Conservation (phyloP, 2,797 vertebrate species). For the Sebastes matsubarae region DNA sequence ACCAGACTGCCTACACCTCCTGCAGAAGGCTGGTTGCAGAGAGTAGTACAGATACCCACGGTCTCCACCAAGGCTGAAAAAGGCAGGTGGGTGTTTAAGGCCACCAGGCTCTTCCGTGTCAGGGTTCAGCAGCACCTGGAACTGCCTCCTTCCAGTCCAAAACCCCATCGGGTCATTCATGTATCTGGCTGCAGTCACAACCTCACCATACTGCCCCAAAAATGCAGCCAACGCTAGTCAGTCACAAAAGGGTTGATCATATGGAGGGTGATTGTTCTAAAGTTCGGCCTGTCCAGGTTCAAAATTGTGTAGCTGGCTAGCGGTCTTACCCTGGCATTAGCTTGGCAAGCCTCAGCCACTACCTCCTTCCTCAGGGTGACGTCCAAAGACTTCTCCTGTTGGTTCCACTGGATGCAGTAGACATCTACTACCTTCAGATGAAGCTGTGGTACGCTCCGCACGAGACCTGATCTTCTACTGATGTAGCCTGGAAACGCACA, state of each 20-base stretch:
- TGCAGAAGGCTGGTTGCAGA: background rate
- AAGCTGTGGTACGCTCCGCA: background rate
- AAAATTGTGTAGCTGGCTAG: background rate
- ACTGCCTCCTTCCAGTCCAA: background rate
- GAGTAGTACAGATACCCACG: background rate
- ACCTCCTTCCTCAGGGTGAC: background rate
- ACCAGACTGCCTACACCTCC: background rate
- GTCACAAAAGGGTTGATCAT: no score
- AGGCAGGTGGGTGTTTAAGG: background rate
- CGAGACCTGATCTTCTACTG: accelerated
- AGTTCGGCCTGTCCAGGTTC: background rate
- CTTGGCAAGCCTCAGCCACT: background rate
- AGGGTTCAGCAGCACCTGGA: background rate
- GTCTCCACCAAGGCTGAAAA: background rate
- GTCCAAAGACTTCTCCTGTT: background rate
- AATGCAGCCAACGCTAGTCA: no score
- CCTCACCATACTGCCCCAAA: no score
- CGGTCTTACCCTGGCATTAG: background rate
- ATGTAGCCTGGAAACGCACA: background rate
- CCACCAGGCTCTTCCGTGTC: background rate
- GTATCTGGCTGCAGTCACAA: no score
- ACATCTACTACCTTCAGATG: background rate
- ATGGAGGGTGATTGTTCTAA: no score
- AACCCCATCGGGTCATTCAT: background rate
- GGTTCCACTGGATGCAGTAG: background rate